Base-by-base conservation (phyloP, 1,140 invertebrate genomes). In the Rhizoglyphus robini region DNA sequence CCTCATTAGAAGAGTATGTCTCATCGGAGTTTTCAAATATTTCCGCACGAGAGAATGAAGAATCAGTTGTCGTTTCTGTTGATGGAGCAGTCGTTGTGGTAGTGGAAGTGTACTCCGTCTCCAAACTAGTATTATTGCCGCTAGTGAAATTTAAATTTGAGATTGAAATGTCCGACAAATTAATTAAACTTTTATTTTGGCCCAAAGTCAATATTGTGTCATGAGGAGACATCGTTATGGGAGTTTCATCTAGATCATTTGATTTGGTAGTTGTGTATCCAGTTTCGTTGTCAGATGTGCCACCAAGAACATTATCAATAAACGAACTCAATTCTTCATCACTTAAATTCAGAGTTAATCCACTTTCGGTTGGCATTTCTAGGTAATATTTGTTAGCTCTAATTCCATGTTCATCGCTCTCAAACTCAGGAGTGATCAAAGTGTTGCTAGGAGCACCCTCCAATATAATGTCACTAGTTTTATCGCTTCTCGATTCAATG, bases 301-400 rank as follows among this genome's bases (percentile, higher is more conserved):
- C 23, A 11, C 58, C 38, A 3, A 60, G 15, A 23, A 60, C 58
- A 60, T 15, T 60, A 3, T 60, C 2, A 60, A 60, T 60, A 46
- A 60, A 60, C 25, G 58, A 20, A 27, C 30, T 60, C 15, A 60
- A 32, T 23, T 60, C 58, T 60, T 60, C 58, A 46, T 60, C 30
- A 60, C 27, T 60, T 29, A 60, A 32, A 60, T 29, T 32, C 15
- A 60, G 18, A 23, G 58, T 34, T 20, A 60, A 18, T 11, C 58
- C 29, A 60, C 15, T 29, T 32, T 60, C 58, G 13, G 4, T 60
- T n/a, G 15, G 15, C 15, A 60, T 60, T 60, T 29, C 3, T 3
- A 34, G 27, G 4, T 29, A 60, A 3, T 60, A 60, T 18, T 41
- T 29, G 15, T 46, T 15, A 46, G 23, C 23, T 46, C 41, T 46